phyloP scores from a whole-genome alignment of 2,113 vertebrate species.

The Istiophorus platypterus region DNA sequence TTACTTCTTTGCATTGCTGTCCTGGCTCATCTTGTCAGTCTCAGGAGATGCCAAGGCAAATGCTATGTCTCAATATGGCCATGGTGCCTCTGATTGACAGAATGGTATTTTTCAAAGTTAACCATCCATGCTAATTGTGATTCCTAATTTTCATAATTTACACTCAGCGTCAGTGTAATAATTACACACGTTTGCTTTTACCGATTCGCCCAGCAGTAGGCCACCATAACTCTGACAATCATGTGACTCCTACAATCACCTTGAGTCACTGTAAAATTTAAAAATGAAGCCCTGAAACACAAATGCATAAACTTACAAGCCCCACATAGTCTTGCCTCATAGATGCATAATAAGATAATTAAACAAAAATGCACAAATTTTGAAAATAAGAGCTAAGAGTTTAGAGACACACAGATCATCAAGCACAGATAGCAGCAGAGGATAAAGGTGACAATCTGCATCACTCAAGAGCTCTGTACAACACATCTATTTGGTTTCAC shows the following conservation, averaged over 20 bases:
- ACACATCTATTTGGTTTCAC: constrained; percentile 81
- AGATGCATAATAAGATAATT: constrained; percentile 27
- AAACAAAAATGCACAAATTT: constrained; percentile 11
- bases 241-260: constrained; percentile 51
- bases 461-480: constrained; percentile 78
- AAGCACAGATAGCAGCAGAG: constrained; percentile 78
- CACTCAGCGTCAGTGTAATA: constrained; percentile 58
- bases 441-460: constrained; percentile 60
- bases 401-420: constrained; percentile 63
- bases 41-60: constrained; percentile 17
- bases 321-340: constrained; percentile 31
- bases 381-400: constrained; percentile 29
- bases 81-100: constrained; percentile 57
- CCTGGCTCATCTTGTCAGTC: constrained; percentile 35
- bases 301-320: constrained; percentile 45
- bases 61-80: constrained; percentile 28
- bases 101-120: constrained; percentile 41
- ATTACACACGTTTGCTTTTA: constrained; percentile 35
- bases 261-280: constrained; percentile 51
- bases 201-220: constrained; percentile 42
- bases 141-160: constrained; percentile 64
- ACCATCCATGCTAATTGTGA: constrained; percentile 56
- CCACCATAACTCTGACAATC: constrained; percentile 41
- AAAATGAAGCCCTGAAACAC: constrained; percentile 56
- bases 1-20: constrained; percentile 40